Base-by-base conservation (phyloP, 2,888 invertebrate species). In the Lepetodrilus schrolli region DNA sequence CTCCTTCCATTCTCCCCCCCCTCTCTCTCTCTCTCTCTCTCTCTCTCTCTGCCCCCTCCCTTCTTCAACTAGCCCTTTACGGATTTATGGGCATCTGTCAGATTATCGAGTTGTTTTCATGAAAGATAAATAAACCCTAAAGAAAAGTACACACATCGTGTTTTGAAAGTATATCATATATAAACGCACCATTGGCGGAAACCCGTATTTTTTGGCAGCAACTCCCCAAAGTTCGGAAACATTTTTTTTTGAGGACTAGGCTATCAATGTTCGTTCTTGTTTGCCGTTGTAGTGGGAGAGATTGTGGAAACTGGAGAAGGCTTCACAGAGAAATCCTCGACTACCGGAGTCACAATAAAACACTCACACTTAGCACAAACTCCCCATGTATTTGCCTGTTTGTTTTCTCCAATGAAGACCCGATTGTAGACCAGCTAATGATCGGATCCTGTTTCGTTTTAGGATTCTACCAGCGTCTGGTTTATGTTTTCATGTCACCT, bases 371-470 rank as follows among this genome's bases (percentile, higher is more conserved):
- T 58, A 58, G 34, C 26, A 34, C 58, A 58, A 58, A 58, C 34
- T 26, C 34, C 58, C 58, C 30, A 58, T 58, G 26, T 58, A 58
- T 58, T 58, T 58, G 58, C 17, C 30, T 58, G 58, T 58, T 58
- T 58, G 58, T 58, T 58, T 58, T 58, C 58, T 30, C 58, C 58
- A 58, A 58, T 58, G 30, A 58, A 30, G 58, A 17, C 58, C 58
- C 58, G 58, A 58, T 30, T 58, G 30, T 58, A 58, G 26, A 58
- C 34, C 58, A 58, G 58, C 58, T 58, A 58, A 58, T 58, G 58
- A 58, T 30, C 30, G n/a, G 58, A 58, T 58, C 58, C 30, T 26
- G n/a, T 58, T 58, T 58, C 58, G 58, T 58, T 58, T 58, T 58
- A 30, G 58, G 26, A 30, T 58, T 58, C 34, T 34, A n/a, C 58